Conservation (phyloP, 2,113 vertebrate genomes). For the Glareola pratincola region DNA sequence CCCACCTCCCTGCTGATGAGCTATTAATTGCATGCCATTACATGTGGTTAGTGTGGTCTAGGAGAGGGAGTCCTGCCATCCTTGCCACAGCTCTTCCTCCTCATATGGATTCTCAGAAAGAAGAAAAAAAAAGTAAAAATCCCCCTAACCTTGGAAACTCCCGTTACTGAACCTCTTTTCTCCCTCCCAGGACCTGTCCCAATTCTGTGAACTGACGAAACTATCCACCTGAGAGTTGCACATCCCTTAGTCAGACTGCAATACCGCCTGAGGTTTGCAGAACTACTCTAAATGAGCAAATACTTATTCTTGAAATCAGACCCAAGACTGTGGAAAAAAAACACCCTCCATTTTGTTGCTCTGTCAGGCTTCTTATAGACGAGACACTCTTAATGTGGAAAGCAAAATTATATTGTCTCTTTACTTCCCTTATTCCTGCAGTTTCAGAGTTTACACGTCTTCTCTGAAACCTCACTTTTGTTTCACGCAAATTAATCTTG, state of each 20-base stretch:
- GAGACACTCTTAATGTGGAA: not conserved
- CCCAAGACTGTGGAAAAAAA: not conserved
- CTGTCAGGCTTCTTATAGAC: not conserved
- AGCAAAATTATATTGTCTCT: not conserved
- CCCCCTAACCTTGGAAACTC: constrained; percentile 11
- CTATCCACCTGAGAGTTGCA: not conserved
- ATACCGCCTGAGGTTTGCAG: not conserved
- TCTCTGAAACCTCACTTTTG: not conserved
- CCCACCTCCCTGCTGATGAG: not conserved
- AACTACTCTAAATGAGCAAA: not conserved
- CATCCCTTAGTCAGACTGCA: not conserved
- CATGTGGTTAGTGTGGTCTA: not conserved
- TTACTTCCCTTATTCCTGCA: not conserved
- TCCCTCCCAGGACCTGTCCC: not conserved
- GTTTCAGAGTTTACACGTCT: not conserved
- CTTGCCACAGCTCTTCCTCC: not conserved
- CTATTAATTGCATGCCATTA: not conserved
- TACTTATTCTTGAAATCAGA: not conserved
- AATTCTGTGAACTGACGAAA: not conserved
- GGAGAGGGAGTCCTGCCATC: not conserved
- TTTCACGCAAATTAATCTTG: not conserved
- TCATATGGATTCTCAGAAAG: constrained; percentile 6
- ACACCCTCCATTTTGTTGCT: not conserved
- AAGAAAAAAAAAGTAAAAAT: not conserved
- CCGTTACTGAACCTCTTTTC: not conserved